phyloP scores from a whole-genome alignment of 1,140 invertebrate species.

The Nasonia vitripennis region DNA sequence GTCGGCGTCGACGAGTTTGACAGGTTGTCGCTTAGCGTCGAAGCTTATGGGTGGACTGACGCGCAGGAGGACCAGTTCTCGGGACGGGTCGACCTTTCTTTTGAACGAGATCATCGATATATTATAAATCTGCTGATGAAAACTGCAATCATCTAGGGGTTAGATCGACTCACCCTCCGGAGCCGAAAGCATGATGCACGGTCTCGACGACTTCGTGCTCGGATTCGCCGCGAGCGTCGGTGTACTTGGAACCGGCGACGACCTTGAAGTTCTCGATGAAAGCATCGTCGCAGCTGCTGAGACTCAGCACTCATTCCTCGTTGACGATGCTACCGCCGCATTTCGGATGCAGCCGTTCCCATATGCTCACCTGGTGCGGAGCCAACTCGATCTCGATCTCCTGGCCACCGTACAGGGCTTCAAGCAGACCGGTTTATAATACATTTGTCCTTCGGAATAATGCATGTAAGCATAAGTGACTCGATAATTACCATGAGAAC shows the following conservation, averaged over 20 bases:
- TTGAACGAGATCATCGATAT: neutral
- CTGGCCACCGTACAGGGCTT: neutral
- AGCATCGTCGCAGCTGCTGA: constrained; percentile 70
- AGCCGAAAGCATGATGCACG: no score
- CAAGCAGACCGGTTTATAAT: neutral
- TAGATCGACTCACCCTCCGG: no score
- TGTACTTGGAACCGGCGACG: neutral
- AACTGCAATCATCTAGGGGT: no score
- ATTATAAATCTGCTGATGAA: neutral
- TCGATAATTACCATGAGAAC: neutral
- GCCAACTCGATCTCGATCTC: neutral
- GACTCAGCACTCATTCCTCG: constrained; percentile 75
- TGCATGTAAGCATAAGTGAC: neutral
- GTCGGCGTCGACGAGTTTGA: neutral
- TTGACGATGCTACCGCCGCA: constrained; percentile 76
- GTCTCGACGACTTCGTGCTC: neutral
- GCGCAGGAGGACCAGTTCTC: neutral
- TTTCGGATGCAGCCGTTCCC: constrained; percentile 57
- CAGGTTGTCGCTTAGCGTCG: neutral
- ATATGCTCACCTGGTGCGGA: constrained; percentile 75
- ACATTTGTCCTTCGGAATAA: neutral
- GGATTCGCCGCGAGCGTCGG: neutral
- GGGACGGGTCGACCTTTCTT: neutral
- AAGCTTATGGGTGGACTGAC: neutral
- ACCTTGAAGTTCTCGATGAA: neutral